Base-by-base conservation (phyloP, 1,140 invertebrate genomes). In the Asbolus verrucosus region DNA sequence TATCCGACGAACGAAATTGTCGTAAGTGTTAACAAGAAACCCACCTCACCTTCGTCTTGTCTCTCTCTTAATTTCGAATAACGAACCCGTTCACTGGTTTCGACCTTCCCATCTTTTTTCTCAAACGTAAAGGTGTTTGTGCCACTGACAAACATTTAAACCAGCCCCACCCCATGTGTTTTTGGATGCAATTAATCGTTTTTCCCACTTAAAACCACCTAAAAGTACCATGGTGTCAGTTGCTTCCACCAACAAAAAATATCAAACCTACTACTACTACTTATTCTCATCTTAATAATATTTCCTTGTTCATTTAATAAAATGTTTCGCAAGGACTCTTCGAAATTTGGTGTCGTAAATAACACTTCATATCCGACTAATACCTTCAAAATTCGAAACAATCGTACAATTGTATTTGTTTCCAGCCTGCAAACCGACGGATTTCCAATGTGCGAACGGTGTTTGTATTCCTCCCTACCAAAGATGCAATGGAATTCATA, bases 401-500 rank as follows among this genome's bases (percentile, higher is more conserved):
- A 15, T 21, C 30, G 30, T 62, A 65, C 16, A 65, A 65, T 43
- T 65, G 13, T 72, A 21, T 71, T 69, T 69, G 41, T 78, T 80
- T 83, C 73, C 85, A 91, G 89, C 85, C 38, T 90, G 89, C 80
- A 83, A 81, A 24, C 39, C 75, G 0, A 83, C 85, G 73, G 86
- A 92, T 79, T 91, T 88, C 82, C 81, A 81, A 30, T 90, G 82
- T 73, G 59, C 59, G 13, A 79, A 76, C 68, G 87, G 89, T 70
- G 84, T 86, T 75, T 95, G 93, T 83, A 89, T 94, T 72, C 84
- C 86, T 18, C 79, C 84, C 33, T 82, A 85, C 1, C 87, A 88
- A 78, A 82, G 86, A 43, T 95, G 93, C 84, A 91, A 95, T 79
- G 89, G 89, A 70, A 86, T 87, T 75, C 83, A 84, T 78, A 88